Percentiles rank a stretch among this genome's conserved stretches.
Conservation (phyloP, 2,797 vertebrate species). For the Saxicola maurus region DNA sequence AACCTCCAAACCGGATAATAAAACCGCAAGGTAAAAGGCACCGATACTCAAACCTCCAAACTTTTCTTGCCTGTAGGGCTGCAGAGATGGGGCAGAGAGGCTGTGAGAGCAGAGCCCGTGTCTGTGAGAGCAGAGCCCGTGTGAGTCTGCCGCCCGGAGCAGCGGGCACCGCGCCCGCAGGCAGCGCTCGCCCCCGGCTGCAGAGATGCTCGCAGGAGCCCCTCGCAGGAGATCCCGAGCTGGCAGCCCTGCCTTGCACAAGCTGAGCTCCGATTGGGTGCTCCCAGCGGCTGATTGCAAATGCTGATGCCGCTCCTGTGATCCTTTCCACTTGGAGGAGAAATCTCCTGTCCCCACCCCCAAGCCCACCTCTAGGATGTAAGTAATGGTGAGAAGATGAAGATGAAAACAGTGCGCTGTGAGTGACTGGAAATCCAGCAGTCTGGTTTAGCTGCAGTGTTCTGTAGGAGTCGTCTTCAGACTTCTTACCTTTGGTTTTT, state of each 20-base stretch:
- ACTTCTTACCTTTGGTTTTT: conserved; percentile 48
- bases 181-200: no score
- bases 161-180: neutral
- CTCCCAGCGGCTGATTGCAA: conserved; percentile 67
- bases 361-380: conserved; percentile 43
- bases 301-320: conserved; percentile 68
- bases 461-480: conserved; percentile 60
- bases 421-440: conserved; percentile 48
- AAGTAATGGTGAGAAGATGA: conserved; percentile 36
- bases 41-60: neutral
- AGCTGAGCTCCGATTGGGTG: conserved; percentile 79
- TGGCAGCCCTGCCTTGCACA: conserved; percentile 39
- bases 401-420: conserved; percentile 44
- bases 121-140: no score
- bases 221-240: neutral
- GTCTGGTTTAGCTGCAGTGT: conserved; percentile 49
- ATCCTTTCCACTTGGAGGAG: conserved; percentile 54
- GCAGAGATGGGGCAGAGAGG: neutral
- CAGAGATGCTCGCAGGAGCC: neutral
- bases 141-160: no score
- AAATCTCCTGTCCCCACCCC: conserved; percentile 43
- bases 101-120: no score
- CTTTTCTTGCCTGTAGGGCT: neutral
- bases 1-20: accelerated
- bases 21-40: neutral